Conservation (phyloP, 2,113 vertebrate genomes). For the Dicerorhinus sumatrensis region DNA sequence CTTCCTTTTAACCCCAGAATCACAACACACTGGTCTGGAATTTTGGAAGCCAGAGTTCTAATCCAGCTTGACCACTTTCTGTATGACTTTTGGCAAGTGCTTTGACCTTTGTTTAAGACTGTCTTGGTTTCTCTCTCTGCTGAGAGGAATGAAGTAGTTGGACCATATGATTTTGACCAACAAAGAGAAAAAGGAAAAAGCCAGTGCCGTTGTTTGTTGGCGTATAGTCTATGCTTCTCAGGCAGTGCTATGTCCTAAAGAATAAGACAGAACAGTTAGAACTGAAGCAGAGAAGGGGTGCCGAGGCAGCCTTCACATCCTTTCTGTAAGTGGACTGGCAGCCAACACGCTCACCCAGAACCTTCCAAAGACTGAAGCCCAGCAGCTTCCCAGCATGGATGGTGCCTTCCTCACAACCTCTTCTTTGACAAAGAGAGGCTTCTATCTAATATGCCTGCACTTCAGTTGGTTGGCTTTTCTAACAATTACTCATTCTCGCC, state of each 20-base stretch:
- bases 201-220: background rate
- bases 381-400: background rate
- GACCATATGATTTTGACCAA: background rate
- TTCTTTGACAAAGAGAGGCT: background rate
- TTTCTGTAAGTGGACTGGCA: too few relatives aligned
- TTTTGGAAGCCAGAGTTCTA: background rate
- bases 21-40: background rate
- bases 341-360: background rate
- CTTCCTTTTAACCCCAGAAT: background rate
- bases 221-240: background rate
- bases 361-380: background rate
- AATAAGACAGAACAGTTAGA: background rate
- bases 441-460: background rate
- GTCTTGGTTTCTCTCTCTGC: background rate
- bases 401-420: background rate
- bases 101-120: background rate
- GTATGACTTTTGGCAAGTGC: background rate
- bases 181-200: background rate
- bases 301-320: background rate
- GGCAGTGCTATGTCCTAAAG: background rate
- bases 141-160: background rate
- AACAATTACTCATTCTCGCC: background rate
- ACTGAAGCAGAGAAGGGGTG: background rate
- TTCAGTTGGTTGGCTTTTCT: background rate
- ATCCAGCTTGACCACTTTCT: background rate